Evolutionary conservation across 1,140 invertebrate genomes (phyloP).

Genomic region (Tribolium castaneum): DNA sequence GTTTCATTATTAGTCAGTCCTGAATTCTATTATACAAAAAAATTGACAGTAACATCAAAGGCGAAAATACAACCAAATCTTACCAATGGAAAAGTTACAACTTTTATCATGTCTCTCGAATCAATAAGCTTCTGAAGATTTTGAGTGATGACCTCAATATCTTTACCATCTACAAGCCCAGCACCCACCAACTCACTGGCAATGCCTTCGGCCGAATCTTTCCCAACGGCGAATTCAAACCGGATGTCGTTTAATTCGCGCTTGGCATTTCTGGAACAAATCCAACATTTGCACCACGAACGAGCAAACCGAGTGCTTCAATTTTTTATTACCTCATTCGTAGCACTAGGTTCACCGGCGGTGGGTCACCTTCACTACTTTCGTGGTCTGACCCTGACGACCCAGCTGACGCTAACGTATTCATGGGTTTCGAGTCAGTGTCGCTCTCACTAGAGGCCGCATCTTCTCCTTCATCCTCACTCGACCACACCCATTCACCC

Average conservation of each 20-base stretch:
- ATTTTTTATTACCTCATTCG: constrained; percentile 72
- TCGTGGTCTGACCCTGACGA: constrained; percentile 84
- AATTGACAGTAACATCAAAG: constrained; percentile 56
- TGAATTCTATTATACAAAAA: constrained; percentile 77
- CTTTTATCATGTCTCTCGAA: constrained; percentile 69
- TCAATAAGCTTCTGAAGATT: constrained; percentile 94
- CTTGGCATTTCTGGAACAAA: constrained; percentile 80
- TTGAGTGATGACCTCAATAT: constrained; percentile 89
- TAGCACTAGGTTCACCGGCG: constrained; percentile 79
- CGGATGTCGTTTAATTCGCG: constrained; percentile 97
- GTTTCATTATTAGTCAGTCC: constrained; percentile 84
- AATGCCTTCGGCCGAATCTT: constrained; percentile 95
- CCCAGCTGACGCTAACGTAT: constrained; percentile 81
- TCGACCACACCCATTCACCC: constrained; percentile 99
- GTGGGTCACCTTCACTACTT: constrained; percentile 67
- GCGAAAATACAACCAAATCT: constrained; percentile 56
- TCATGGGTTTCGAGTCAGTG: constrained; percentile 66
- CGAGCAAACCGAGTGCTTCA: not conserved
- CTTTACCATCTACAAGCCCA: constrained; percentile 91
- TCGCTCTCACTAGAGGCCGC: constrained; percentile 69
- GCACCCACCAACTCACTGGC: constrained; percentile 94
- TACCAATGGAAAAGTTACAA: constrained; percentile 93
- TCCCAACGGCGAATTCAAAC: constrained; percentile 93
- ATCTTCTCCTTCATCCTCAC: constrained; percentile 85
- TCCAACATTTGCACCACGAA: not conserved